A percentile compares a stretch with the other conserved stretches of the same genome.
These are phyloP conservation scores for Subacronicta megacephala DNA, from an alignment of 2,888 invertebrate species.

Conservation along the genomic window DNA sequence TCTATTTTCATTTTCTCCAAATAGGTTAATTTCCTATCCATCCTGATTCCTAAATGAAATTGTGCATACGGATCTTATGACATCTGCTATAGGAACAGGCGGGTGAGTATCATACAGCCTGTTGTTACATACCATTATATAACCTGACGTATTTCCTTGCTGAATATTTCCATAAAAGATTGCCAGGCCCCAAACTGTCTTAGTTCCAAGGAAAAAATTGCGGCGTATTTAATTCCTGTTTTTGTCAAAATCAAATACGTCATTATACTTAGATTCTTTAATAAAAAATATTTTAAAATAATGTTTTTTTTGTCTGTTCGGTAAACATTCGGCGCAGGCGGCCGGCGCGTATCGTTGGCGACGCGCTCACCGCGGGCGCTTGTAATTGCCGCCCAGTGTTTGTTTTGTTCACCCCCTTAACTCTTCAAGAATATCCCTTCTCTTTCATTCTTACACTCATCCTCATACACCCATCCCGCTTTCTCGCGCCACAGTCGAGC, in stretches of 20 bases:
- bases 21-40: too few species aligned
- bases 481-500: conserved; percentile 62
- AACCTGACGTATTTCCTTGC: too few species aligned
- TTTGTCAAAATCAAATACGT: too few species aligned
- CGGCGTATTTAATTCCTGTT: neutral
- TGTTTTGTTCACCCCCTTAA: conserved; percentile 78
- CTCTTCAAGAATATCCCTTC: conserved; percentile 61
- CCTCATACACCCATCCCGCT: conserved; percentile 37
- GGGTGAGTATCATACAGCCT: too few species aligned
- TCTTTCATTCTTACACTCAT: conserved; percentile 36
- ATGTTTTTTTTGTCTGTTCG: conserved; percentile 13
- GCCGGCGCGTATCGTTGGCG: conserved; percentile 64
- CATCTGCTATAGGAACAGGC: too few species aligned
- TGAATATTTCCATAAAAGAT: too few species aligned
- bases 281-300: neutral
- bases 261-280: neutral
- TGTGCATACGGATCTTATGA: too few species aligned
- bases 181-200: too few species aligned
- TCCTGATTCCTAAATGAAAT: too few species aligned
- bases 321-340: conserved; percentile 63
- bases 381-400: conserved; percentile 83
- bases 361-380: conserved; percentile 75
- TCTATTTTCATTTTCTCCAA: too few species aligned
- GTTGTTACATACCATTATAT: too few species aligned
- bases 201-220: too few species aligned